These are phyloP conservation scores for Lepilemur septentrionalis DNA, from an alignment of 2,797 vertebrate species.

Conservation along the genomic window DNA sequence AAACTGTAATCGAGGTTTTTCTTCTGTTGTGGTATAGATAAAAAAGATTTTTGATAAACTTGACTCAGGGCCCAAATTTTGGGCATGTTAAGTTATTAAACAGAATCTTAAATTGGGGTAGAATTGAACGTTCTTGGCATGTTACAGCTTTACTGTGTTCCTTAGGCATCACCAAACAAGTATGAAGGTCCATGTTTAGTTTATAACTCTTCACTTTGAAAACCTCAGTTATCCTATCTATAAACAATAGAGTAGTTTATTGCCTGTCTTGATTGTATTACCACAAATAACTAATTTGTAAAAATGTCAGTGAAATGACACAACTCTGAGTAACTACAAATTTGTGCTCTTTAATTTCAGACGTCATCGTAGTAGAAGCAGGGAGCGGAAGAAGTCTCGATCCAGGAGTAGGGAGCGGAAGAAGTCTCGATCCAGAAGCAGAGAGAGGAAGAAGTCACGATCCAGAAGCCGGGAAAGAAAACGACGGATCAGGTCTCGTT, in stretches of 20 bases:
- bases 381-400: conserved; percentile 90
- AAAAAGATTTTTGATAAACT: background rate
- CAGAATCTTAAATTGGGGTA: background rate
- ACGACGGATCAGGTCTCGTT: conserved; percentile 91
- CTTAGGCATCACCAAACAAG: background rate
- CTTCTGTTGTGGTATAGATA: background rate
- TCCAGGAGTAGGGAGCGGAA: conserved; percentile 90
- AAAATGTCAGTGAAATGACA: background rate
- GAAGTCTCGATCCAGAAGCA: conserved; percentile 90
- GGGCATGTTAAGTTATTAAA: background rate
- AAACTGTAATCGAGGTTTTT: background rate
- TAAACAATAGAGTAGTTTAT: background rate
- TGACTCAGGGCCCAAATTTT: background rate
- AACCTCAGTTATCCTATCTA: background rate
- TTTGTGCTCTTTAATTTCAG: conserved; percentile 82
- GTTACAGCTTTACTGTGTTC: background rate
- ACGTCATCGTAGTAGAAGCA: conserved; percentile 94
- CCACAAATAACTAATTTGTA: background rate
- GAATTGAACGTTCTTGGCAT: background rate
- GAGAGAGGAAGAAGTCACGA: conserved; percentile 89
- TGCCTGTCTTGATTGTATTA: background rate
- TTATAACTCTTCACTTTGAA: background rate
- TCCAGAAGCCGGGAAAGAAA: conserved; percentile 92
- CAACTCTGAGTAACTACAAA: background rate
- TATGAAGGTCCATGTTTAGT: background rate